Base-by-base conservation (phyloP, 2,113 vertebrate genomes). In the Rhineura floridana region DNA sequence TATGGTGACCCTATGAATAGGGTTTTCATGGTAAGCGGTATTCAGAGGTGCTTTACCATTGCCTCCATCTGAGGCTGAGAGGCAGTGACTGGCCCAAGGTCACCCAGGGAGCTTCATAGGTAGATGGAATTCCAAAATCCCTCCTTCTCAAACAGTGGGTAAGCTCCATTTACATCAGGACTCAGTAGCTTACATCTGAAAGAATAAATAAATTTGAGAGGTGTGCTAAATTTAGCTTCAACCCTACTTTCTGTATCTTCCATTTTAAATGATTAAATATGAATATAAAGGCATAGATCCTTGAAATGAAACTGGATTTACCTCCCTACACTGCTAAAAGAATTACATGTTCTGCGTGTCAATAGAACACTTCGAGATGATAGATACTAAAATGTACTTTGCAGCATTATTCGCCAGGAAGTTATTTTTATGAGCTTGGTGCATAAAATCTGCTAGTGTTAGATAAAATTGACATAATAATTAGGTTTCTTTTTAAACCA, bases 391-490 rank as follows among this genome's bases (percentile, higher is more conserved):
- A 95, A 92, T 90, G 86, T 87, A 89, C 52, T 93, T 87, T 92
- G 83, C 42, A 92, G 82, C 78, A 87, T 90, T 94, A 92, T 91
- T 95, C 87, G 87, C 89, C 89, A 93, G 75, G 2, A 94, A 94
- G 87, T 88, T 91, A 90, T 94, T 93, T 95, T 84, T 87, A 90
- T 88, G 87, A 62, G 79, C 80, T 93, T 25, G 78, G 70, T 87
- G 91, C 84, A 84, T 94, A 93, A 93, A 94, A 93, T 93, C 94
- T 95, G 95, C 93, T 95, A 90, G 69, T 39, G 81, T 93, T 90
- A 96, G 94, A 95, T 96, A 95, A 95, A 95, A 95, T 95, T 95
- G 90, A 94, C 77, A 86, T 90, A 94, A 93, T 95, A 95, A 95
- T 94, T 96, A 93, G 4, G 50, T 93, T 92, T 87, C 90, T 93